Base-by-base conservation (phyloP, 2,797 vertebrate genomes). In the Glyptemys insculpta region DNA sequence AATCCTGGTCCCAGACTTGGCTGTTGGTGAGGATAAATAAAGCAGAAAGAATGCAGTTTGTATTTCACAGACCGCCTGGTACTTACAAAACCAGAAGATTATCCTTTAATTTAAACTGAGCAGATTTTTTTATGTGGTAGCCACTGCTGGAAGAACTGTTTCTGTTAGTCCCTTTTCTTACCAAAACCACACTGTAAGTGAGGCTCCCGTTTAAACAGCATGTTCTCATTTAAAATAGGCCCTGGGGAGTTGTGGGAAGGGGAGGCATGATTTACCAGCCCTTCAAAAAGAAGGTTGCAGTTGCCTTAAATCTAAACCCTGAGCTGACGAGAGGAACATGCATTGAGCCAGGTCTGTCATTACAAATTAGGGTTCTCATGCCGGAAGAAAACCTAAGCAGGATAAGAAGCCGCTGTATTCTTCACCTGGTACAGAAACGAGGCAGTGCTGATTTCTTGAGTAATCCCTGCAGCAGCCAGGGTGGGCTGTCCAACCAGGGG, bases 151-250 rank as follows among this genome's bases (percentile, higher is more conserved):
- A 88, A 81, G 82, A 91, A 89, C 85, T 90, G 50, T 47, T 85
- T 91, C 34, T 79, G 37, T 79, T 59, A 49, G 86, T 87, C 57
- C 81, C 86, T 72, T 37, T 90, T 65, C 85, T 86, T 90, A 83
- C 90, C 87, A 91, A 90, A 96, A 96, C 94, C 94, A 95, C 18
- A 2, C 52, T 90, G 83, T 59, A 91, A 79, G 79, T 89, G 79
- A 92, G 90, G 44, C 93, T 93, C 74, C 91, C 86, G 23, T 88
- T 57, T 78, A n/a, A 10, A 59, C 56, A 82, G 23, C 1, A 2
- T 83, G 81, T 72, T 96, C 80, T 59, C 80, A 54, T 87, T 57
- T 93, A 83, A 96, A 92, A 93, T 92, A 85, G 2, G n/a, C n/a
- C 5, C 53, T 19, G 34, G 62, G 91, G 92, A 57, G 93, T 87